phyloP scores from a whole-genome alignment of 1,140 invertebrate genomes.

The Gonioctena quinquepunctata region DNA sequence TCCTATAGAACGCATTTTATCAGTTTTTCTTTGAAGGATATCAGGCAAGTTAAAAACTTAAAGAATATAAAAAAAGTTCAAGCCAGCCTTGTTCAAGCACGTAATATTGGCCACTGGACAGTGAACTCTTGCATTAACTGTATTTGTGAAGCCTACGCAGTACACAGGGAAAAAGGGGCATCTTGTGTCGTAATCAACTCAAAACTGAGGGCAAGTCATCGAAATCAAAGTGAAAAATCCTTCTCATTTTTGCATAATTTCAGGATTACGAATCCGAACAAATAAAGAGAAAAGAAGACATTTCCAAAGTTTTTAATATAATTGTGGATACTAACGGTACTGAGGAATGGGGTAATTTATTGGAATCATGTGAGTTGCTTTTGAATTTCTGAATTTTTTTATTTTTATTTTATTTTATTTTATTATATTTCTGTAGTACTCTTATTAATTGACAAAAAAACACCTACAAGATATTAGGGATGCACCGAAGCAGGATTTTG shows the following conservation, averaged over 20 bases:
- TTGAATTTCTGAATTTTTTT: too few relatives aligned
- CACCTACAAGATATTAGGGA: too few relatives aligned
- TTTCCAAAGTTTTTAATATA: conserved; percentile 44
- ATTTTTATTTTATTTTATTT: too few relatives aligned
- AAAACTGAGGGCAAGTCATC: conserved; percentile 55
- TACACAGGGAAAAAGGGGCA: conserved; percentile 58
- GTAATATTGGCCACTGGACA: conserved; percentile 58
- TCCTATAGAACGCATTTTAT: background rate
- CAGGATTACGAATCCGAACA: conserved; percentile 28
- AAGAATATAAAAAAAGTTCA: conserved; percentile 58
- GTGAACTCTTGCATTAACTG: conserved; percentile 57
- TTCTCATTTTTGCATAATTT: background rate
- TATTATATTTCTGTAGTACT: too few relatives aligned
- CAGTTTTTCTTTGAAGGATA: conserved; percentile 47
- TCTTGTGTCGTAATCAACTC: conserved; percentile 57
- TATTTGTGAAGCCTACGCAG: conserved; percentile 58
- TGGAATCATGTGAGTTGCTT: conserved; percentile 37
- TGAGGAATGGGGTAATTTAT: conserved; percentile 18
- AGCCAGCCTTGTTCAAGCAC: conserved; percentile 55
- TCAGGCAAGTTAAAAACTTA: conserved; percentile 54
- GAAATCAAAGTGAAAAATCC: background rate
- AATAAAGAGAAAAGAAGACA: conserved; percentile 31
- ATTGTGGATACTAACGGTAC: conserved; percentile 33
- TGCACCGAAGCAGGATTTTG: too few relatives aligned
- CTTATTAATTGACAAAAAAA: too few relatives aligned